These are phyloP conservation scores for Caenorhabditis latens DNA, from an alignment of 1,140 invertebrate species.

Conservation along the genomic window DNA sequence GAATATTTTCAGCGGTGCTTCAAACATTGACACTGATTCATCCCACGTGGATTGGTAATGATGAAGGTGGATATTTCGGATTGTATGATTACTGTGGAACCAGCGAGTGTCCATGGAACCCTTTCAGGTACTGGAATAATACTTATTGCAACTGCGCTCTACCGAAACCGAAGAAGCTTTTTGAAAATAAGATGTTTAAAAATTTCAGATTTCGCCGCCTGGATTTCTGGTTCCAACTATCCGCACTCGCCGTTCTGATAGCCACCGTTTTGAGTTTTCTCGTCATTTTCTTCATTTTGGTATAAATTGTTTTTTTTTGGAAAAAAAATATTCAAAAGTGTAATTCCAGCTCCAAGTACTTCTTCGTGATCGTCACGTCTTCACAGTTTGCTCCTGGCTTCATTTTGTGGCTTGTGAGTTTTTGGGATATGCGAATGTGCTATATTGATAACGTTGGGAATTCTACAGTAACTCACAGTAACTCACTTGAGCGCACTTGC, in stretches of 20 bases:
- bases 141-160: too few relatives aligned
- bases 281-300: conserved; percentile 64
- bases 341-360: conserved; percentile 64
- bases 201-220: conserved; percentile 55
- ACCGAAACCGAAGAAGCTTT: background rate
- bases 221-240: conserved; percentile 57
- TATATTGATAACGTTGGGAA: too few relatives aligned
- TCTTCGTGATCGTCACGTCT: conserved; percentile 63
- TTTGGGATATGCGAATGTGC: background rate
- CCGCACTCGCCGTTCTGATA: too few relatives aligned
- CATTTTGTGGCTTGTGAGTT: conserved; percentile 66
- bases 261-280: conserved; percentile 64
- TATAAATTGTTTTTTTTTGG: background rate
- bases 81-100: conserved; percentile 65
- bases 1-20: conserved; percentile 57
- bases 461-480: too few relatives aligned
- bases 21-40: conserved; percentile 64
- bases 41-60: conserved; percentile 65
- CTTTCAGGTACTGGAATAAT: conserved; percentile 1
- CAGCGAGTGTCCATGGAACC: conserved; percentile 60
- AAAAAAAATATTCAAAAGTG: background rate
- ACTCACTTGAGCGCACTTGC: too few relatives aligned
- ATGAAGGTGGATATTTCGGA: conserved; percentile 65
- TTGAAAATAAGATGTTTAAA: too few relatives aligned
- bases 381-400: conserved; percentile 64